Conservation (phyloP, 2,113 vertebrate species). For the Kobus ellipsiprymnus region DNA sequence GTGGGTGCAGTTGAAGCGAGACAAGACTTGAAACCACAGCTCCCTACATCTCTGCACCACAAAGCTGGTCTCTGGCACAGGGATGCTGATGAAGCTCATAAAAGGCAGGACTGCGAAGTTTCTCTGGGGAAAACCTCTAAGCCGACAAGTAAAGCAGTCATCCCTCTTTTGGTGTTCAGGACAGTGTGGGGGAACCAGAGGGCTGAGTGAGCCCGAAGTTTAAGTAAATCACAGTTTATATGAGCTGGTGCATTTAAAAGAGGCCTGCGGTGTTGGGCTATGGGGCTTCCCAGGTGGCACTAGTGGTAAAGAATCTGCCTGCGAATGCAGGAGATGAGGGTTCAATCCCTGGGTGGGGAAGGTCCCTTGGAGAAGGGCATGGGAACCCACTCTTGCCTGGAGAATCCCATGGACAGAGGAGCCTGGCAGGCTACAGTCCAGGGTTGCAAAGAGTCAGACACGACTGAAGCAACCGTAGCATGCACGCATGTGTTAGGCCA, state of each 20-base stretch:
- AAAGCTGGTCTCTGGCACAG: constrained; percentile 71
- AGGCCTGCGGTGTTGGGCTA: constrained; percentile 5
- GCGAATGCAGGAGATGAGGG: not conserved
- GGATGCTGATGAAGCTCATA: constrained; percentile 27
- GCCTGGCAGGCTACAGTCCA: not conserved
- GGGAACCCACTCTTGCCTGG: not conserved
- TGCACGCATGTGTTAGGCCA: not conserved
- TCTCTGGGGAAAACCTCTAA: constrained; percentile 73
- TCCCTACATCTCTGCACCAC: not conserved
- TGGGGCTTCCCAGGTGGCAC: not conserved
- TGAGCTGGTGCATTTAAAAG: constrained; percentile 53
- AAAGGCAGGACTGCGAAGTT: constrained; percentile 55
- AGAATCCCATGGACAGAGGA: not conserved
- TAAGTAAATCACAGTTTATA: constrained; percentile 73
- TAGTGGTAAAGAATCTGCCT: not conserved
- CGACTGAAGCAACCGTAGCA: not conserved
- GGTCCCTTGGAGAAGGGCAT: not conserved
- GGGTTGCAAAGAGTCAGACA: not conserved
- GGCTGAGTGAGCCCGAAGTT: constrained; percentile 75
- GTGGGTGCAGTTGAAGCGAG: not conserved
- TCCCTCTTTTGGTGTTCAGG: constrained; percentile 71
- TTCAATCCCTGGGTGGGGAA: not conserved
- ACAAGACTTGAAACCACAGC: not conserved
- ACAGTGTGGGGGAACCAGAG: constrained; percentile 59
- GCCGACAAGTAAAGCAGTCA: constrained; percentile 75